Percentiles rank a stretch among this genome's conserved stretches.
Conservation (phyloP, 2,888 invertebrate species). For the Drosophila prostipennis region DNA sequence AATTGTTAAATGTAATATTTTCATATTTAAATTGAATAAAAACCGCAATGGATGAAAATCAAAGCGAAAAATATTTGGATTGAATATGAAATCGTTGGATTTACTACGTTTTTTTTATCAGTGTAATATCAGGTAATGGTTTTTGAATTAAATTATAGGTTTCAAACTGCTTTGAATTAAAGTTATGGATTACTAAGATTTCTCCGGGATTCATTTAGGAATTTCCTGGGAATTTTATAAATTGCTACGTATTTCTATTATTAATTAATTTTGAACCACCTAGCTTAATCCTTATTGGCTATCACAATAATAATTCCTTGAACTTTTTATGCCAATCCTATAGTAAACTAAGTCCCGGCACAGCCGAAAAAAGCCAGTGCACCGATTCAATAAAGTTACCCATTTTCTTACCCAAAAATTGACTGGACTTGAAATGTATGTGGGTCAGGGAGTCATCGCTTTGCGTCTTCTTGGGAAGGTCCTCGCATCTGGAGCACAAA, state of each 20-base stretch:
- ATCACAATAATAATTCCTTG: too few relatives aligned
- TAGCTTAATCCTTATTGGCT: neutral
- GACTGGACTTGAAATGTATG: slow-evolving; percentile 1
- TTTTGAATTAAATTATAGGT: too few relatives aligned
- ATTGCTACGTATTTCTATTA: neutral
- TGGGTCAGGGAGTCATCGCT: slow-evolving; percentile 1
- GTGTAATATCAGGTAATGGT: too few relatives aligned
- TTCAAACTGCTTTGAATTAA: too few relatives aligned
- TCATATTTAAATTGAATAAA: too few relatives aligned
- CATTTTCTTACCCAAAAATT: slow-evolving; percentile 16
- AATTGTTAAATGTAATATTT: too few relatives aligned
- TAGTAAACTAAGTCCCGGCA: slow-evolving; percentile 19
- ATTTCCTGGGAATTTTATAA: neutral
- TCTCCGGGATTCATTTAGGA: neutral
- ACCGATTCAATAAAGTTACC: slow-evolving; percentile 25
- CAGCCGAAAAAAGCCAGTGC: slow-evolving; percentile 42
- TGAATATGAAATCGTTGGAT: too few relatives aligned
- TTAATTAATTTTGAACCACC: neutral
- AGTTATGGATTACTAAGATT: neutral
- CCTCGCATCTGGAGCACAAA: neutral
- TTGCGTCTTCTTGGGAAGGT: neutral
- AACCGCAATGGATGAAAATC: too few relatives aligned
- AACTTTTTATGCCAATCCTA: neutral
- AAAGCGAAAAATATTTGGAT: too few relatives aligned
- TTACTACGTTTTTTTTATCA: too few relatives aligned